Percentiles rank a stretch among this genome's conserved stretches.
phyloP scores from a whole-genome alignment of 2,113 vertebrate species.

The Cochlearius cochlearius region DNA sequence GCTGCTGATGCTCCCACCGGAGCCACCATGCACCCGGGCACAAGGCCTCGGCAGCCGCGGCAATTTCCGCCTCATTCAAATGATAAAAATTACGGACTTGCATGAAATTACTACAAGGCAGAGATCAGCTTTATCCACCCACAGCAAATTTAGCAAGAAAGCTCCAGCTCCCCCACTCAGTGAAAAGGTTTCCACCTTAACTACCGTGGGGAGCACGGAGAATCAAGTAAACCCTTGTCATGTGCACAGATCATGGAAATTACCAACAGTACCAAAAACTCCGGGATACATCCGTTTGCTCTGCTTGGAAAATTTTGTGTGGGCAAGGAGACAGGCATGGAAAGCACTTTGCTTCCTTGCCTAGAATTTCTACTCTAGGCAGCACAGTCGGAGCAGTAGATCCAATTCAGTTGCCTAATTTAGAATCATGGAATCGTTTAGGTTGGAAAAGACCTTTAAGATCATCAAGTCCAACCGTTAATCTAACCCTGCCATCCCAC shows the following conservation, averaged over 20 bases:
- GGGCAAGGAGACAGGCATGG: not conserved
- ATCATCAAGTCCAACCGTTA: too few species aligned
- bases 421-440: too few species aligned
- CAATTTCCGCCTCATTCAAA: not conserved
- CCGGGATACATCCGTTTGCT: not conserved
- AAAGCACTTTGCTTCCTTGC: not conserved
- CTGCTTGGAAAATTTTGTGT: not conserved
- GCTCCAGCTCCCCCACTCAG: not conserved
- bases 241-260: not conserved
- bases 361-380: not conserved
- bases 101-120: not conserved
- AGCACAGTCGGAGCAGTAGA: not conserved
- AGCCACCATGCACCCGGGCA: fast-evolving
- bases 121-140: not conserved
- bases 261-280: not conserved
- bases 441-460: too few species aligned
- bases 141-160: not conserved
- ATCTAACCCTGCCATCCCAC: too few species aligned
- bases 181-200: not conserved
- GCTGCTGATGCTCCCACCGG: not conserved
- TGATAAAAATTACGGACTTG: fast-evolving
- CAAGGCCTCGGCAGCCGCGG: fast-evolving
- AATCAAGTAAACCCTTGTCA: not conserved
- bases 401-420: not conserved
- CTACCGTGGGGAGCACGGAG: not conserved